Evolutionary conservation across 2,113 vertebrate species (phyloP).

Genomic region (Silurus glanis): DNA sequence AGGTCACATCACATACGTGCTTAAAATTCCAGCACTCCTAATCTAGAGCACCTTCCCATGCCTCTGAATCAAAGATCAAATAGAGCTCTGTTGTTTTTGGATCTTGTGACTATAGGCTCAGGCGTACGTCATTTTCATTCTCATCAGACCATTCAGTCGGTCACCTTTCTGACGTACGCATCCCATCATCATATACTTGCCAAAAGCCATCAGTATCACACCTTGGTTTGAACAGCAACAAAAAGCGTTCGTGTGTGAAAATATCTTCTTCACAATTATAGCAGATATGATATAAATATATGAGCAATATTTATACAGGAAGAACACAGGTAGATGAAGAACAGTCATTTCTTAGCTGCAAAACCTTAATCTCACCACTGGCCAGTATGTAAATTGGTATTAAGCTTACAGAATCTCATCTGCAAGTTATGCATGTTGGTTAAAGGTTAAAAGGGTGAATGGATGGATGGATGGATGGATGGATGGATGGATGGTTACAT

Average conservation of each 20-base stretch:
- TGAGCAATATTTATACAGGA: neutral
- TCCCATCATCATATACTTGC: neutral
- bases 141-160: neutral
- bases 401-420: neutral
- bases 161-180: neutral
- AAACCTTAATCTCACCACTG: neutral
- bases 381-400: neutral
- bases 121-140: neutral
- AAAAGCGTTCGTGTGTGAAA: neutral
- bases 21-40: too few relatives aligned
- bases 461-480: neutral
- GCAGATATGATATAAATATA: neutral
- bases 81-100: neutral
- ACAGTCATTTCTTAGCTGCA: neutral
- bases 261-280: neutral
- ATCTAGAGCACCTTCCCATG: too few relatives aligned
- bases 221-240: neutral
- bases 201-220: neutral
- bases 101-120: neutral
- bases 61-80: too few relatives aligned
- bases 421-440: neutral
- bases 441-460: neutral
- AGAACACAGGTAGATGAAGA: neutral
- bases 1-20: too few relatives aligned
- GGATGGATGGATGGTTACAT: neutral